Base-by-base conservation (phyloP, 2,888 invertebrate genomes). In the Pycnomerus fuliginosus region DNA sequence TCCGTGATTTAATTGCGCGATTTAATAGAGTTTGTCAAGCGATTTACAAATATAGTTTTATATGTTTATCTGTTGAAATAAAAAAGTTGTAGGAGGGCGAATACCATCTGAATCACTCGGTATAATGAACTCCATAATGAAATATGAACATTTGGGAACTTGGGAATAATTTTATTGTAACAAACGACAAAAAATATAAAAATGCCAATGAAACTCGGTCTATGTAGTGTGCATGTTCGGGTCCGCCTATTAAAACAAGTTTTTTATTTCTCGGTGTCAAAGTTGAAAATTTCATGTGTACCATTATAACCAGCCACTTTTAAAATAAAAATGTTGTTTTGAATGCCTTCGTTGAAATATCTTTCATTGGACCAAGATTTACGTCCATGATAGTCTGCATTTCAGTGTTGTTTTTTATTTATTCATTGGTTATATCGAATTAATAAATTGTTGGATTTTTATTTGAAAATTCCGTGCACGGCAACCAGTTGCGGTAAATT, bases 261-360 rank as follows among this genome's bases (percentile, higher is more conserved):
- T 7, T 27, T 8, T 8, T 27, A 27, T 27, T 27, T 10, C n/a
- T n/a, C 11, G 27, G 11, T 27, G 27, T 27, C 27, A 27, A 27
- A 27, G 27, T 27, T 27, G 27, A 27, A 27, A 27, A 27, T 10
- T 8, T 20, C 20, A 20, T 5, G 20, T 20, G 20, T 20, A 20
- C 8, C 8, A 20, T 20, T 20, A 10, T 27, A 27, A 4, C 7
- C 10, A 4, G 27, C 8, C 27, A 5, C 27, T 27, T 27, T 27
- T 10, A 27, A 20, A 27, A 4, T 10, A 27, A 27, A 27, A 27
- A 27, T 27, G 27, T 10, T 10, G 27, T 31, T 17, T 29, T 40
- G 40, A 40, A 40, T 40, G 40, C 16, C 24, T 22, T 27, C 33
- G 40, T 33, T 40, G 40, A 40, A 40, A 40, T 40, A 40, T 40